These are phyloP conservation scores for Petroica traversi DNA, from an alignment of 2,113 vertebrate species.

Conservation along the genomic window DNA sequence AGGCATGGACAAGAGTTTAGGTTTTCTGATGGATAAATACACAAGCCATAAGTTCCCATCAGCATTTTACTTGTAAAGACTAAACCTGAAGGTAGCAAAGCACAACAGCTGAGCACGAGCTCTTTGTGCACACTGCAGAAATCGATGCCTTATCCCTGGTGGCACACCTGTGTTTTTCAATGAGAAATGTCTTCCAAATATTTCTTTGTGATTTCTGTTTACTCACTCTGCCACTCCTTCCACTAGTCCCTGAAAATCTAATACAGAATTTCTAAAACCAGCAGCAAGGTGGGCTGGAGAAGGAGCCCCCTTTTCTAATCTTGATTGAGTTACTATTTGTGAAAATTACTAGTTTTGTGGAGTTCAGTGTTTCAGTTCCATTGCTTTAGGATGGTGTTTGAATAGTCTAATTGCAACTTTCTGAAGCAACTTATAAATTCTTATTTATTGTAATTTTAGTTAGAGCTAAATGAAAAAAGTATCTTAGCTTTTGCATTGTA, in stretches of 20 bases:
- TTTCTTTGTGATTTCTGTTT: neutral
- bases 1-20: neutral
- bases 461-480: neutral
- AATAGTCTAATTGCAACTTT: neutral
- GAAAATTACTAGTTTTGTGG: neutral
- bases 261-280: neutral
- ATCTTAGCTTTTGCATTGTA: fast-evolving
- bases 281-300: neutral
- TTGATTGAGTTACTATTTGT: neutral
- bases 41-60: neutral
- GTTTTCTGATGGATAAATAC: neutral
- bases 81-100: neutral
- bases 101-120: fast-evolving
- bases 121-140: neutral
- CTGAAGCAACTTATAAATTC: neutral
- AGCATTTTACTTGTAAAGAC: neutral
- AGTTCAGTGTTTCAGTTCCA: neutral
- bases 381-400: neutral
- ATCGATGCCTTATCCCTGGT: neutral
- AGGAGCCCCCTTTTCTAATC: neutral
- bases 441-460: neutral
- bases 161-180: neutral
- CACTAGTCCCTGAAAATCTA: neutral
- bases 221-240: neutral
- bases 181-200: neutral